These are phyloP conservation scores for Yponomeuta cagnagella DNA, from an alignment of 2,888 invertebrate species.

Conservation along the genomic window DNA sequence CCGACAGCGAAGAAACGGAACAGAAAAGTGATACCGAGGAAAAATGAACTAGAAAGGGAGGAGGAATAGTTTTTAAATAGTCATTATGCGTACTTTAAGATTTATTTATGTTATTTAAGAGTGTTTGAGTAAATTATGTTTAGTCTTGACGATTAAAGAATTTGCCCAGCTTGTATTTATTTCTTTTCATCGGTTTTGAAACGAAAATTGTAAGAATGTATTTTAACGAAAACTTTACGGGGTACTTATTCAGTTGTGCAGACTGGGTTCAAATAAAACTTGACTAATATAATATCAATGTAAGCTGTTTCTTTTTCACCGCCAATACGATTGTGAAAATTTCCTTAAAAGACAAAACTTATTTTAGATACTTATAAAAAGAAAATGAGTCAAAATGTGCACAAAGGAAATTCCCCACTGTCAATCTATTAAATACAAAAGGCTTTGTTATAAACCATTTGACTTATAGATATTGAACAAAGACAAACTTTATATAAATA, in stretches of 20 bases:
- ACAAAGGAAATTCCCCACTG: too few relatives aligned
- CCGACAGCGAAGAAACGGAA: not conserved
- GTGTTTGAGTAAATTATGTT: not conserved
- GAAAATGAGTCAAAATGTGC: too few relatives aligned
- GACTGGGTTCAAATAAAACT: too few relatives aligned
- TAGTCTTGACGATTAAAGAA: not conserved
- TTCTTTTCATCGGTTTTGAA: not conserved
- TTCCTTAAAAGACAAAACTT: too few relatives aligned
- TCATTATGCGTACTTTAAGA: not conserved
- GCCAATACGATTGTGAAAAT: too few relatives aligned
- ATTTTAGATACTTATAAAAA: too few relatives aligned
- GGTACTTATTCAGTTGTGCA: too few relatives aligned
- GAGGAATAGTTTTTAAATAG: not conserved
- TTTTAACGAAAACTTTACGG: too few relatives aligned
- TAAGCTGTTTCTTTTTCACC: too few relatives aligned
- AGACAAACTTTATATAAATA: not conserved
- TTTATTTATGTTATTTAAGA: not conserved
- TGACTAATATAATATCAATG: too few relatives aligned
- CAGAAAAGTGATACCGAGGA: slow-evolving; percentile 16
- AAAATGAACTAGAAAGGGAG: not conserved
- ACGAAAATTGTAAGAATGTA: too few relatives aligned
- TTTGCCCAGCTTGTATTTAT: not conserved
- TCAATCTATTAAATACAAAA: not conserved
- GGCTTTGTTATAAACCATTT: not conserved
- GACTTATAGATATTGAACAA: not conserved